Evolutionary conservation across 2,888 invertebrate genomes (phyloP).

Genomic region (Electrophaes corylata): DNA sequence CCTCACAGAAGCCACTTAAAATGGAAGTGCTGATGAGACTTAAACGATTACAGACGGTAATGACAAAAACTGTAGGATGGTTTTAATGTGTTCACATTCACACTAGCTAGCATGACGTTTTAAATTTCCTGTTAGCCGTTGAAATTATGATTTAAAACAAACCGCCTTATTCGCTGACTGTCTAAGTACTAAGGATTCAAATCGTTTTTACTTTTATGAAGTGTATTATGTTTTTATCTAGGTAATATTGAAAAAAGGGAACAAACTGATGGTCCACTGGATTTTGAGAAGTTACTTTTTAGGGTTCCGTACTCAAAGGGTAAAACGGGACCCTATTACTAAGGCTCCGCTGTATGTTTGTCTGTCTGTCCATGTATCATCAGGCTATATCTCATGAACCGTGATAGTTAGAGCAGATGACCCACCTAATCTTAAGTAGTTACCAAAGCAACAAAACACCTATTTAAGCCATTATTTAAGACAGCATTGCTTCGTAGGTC

Average conservation of each 20-base stretch:
- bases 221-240: too few species aligned
- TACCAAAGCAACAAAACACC: too few species aligned
- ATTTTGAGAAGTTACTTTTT: neutral
- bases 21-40: constrained; percentile 52
- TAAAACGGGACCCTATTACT: too few species aligned
- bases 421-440: neutral
- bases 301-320: too few species aligned
- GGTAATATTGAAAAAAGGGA: too few species aligned
- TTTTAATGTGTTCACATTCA: constrained; percentile 20
- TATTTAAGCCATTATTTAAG: neutral
- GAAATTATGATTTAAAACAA: too few species aligned
- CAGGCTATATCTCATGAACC: too few species aligned
- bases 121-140: constrained; percentile 43
- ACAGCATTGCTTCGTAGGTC: neutral
- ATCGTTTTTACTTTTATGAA: constrained; percentile 18
- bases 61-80: constrained; percentile 48
- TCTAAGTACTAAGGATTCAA: too few species aligned
- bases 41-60: constrained; percentile 54
- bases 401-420: too few species aligned
- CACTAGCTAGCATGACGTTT: constrained; percentile 2
- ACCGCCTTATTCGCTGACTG: too few species aligned
- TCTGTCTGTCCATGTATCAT: too few species aligned
- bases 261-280: neutral
- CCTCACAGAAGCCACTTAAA: constrained; percentile 57
- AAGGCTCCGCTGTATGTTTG: too few species aligned